A percentile compares a stretch with the other conserved stretches of the same genome.
Conservation (phyloP, 2,113 vertebrate genomes). For the Eira barbara region DNA sequence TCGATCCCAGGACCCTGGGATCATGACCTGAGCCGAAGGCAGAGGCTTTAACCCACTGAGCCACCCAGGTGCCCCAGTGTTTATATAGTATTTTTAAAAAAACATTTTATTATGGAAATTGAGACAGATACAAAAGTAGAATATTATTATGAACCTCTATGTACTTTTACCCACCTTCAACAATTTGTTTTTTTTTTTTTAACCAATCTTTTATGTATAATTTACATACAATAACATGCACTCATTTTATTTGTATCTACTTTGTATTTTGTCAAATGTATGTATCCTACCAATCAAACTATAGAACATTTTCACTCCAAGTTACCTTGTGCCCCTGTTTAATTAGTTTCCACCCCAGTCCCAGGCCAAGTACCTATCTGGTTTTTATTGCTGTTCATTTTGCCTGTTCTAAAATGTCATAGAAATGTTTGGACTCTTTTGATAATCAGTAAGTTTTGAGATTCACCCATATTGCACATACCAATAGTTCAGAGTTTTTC, state of each 20-base stretch:
- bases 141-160: not conserved
- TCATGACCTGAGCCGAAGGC: no score
- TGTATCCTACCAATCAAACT: not conserved
- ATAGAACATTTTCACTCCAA: not conserved
- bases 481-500: not conserved
- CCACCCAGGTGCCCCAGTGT: not conserved
- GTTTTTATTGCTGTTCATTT: not conserved
- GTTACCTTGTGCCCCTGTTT: not conserved
- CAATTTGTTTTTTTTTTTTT: not conserved
- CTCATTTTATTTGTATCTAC: not conserved
- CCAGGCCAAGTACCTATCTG: not conserved
- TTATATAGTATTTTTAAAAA: not conserved
- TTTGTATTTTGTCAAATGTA: not conserved
- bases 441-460: not conserved
- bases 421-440: not conserved
- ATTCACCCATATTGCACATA: not conserved
- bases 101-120: slow-evolving; percentile 2
- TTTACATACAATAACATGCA: not conserved
- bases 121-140: not conserved
- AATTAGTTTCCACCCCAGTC: not conserved
- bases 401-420: not conserved
- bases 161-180: not conserved
- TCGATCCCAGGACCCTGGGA: no score
- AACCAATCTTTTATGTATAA: not conserved
- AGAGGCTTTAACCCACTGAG: no score